Base-by-base conservation (phyloP, 2,797 vertebrate genomes). In the Etheostoma nigrum region DNA sequence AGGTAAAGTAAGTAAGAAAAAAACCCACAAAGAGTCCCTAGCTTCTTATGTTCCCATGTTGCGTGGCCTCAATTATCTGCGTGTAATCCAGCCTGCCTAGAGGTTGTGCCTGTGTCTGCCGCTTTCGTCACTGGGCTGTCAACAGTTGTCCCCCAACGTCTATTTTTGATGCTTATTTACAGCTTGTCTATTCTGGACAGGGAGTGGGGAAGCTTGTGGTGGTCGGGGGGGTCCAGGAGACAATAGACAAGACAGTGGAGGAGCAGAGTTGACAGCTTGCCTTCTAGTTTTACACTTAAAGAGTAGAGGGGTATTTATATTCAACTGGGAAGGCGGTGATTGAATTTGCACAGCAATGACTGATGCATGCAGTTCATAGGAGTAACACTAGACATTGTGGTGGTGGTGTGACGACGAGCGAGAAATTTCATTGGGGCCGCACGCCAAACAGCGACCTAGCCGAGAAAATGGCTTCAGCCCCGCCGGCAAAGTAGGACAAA, bases 131-230 rank as follows among this genome's bases (percentile, higher is more conserved):
- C 93, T 76, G 64, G 82, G 88, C 95, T 94, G 95, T 96, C 96
- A 96, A 96, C 97, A 97, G 97, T 96, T 97, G 96, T 96, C 95
- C 94, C 67, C 87, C 91, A 84, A 94, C 88, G 81, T 96, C 97
- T 97, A 97, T 97, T 97, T 96, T 94, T 95, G 96, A 95, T 94
- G 92, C 93, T 94, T 93, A 96, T 95, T 93, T 95, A 94, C 83
- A 90, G 94, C 90, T 87, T 66, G 90, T 95, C 93, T 95, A 94
- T 95, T 96, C 94, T 88, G 90, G 94, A 94, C 91, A 63, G 67
- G 72, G 83, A 80, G 86, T 63, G 67, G 81, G 84, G 84, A 76
- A 60, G 77, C 70, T 75, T 57, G 40, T 21, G 2, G 51, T 69
- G 65, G 68, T 13, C 40, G 73, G 84, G 74, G 78, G 84, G 76